Percentiles rank a stretch among this genome's conserved stretches.
phyloP scores from a whole-genome alignment of 2,888 invertebrate species.

The Lepidocyrtinus sp. region DNA sequence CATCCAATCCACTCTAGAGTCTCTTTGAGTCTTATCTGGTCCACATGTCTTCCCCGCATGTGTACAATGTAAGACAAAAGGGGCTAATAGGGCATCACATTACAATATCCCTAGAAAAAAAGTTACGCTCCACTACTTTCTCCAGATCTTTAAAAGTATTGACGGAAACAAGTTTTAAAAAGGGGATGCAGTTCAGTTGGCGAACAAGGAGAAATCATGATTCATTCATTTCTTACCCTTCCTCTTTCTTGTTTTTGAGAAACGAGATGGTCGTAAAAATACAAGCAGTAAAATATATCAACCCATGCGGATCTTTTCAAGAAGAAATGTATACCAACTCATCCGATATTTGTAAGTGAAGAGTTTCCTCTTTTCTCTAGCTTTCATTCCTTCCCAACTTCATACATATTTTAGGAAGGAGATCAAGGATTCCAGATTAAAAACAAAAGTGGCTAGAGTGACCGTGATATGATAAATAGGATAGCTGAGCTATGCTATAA shows the following conservation, averaged over 20 bases:
- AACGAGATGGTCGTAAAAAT: constrained; percentile 10
- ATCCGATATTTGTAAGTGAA: too few relatives aligned
- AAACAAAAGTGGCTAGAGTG: neutral
- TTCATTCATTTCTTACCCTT: constrained; percentile 9
- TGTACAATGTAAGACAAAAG: neutral
- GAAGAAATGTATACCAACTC: too few relatives aligned
- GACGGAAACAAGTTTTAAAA: neutral
- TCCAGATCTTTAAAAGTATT: neutral
- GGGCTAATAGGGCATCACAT: constrained; percentile 6
- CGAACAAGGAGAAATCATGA: neutral
- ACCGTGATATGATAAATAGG: constrained; percentile 7
- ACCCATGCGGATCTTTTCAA: neutral
- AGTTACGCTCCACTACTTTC: too few relatives aligned
- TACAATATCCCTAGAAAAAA: constrained; percentile 7
- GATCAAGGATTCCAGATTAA: neutral
- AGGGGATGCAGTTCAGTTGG: too few relatives aligned
- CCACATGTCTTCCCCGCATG: too few relatives aligned
- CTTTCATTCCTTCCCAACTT: too few relatives aligned
- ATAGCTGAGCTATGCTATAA: neutral
- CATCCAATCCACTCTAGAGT: neutral
- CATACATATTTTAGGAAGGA: too few relatives aligned
- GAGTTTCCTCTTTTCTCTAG: too few relatives aligned
- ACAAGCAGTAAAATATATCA: neutral
- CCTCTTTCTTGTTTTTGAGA: neutral
- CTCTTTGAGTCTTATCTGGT: too few relatives aligned